A percentile compares a stretch with the other conserved stretches of the same genome.
phyloP scores from a whole-genome alignment of 2,797 vertebrate species.

The Avahi laniger region DNA sequence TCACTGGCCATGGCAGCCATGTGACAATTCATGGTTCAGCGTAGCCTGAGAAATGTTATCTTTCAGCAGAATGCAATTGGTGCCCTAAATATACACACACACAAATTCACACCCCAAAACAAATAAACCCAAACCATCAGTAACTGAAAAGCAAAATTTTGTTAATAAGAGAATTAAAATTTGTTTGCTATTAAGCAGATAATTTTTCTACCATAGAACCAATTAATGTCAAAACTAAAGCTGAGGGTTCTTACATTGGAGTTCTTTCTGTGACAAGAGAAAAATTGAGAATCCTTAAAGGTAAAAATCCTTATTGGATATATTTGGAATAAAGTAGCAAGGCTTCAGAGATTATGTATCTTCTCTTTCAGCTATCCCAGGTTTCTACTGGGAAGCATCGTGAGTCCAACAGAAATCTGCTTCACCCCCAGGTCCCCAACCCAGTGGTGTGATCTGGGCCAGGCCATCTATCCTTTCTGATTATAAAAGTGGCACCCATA shows the following conservation, averaged over 20 bases:
- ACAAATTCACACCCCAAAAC: neutral
- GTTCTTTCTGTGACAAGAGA: neutral
- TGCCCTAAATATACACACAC: neutral
- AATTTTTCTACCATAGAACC: neutral
- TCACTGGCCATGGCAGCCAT: accelerated
- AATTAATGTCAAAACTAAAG: neutral
- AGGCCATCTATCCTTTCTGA: neutral
- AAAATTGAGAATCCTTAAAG: neutral
- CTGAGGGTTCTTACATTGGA: neutral
- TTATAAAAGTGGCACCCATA: neutral
- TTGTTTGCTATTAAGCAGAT: neutral
- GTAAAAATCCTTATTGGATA: neutral
- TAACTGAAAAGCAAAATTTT: neutral
- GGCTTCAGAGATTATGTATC: neutral
- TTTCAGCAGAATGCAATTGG: neutral
- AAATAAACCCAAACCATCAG: neutral
- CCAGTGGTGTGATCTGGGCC: neutral
- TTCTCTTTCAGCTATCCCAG: neutral
- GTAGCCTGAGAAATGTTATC: neutral
- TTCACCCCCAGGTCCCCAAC: neutral
- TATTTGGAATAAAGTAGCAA: neutral
- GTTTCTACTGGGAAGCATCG: neutral
- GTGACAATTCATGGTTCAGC: too few relatives aligned
- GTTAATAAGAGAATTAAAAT: neutral
- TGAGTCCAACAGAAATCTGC: neutral